Evolutionary conservation across 2,797 vertebrate genomes (phyloP).

Genomic region (Diceros bicornis): DNA sequence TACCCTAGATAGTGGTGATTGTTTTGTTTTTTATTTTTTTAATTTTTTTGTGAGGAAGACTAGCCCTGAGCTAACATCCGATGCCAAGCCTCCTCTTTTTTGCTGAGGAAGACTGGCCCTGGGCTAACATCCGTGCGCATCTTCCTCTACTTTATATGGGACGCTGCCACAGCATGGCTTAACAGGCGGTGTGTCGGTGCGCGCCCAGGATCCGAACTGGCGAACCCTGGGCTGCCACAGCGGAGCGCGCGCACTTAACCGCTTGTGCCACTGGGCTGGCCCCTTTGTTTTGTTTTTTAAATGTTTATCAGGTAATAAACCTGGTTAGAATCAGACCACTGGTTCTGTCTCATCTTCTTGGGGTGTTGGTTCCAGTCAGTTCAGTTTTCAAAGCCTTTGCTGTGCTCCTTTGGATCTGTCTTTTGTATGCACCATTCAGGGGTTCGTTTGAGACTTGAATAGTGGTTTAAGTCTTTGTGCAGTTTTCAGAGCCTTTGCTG

Average conservation of each 20-base stretch:
- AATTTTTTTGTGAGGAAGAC: background rate
- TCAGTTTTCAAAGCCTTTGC: background rate
- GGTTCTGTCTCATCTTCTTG: background rate
- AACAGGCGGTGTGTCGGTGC: too few species aligned
- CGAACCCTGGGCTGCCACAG: too few species aligned
- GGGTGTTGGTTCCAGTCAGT: background rate
- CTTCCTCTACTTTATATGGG: too few species aligned
- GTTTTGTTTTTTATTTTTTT: background rate
- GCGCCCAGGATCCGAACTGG: too few species aligned
- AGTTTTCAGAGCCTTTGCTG: background rate
- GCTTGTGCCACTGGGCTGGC: too few species aligned
- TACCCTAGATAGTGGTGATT: background rate
- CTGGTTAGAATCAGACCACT: background rate
- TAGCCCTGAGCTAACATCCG: too few species aligned
- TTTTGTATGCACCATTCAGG: background rate
- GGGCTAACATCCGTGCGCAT: too few species aligned
- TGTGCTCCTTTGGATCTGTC: background rate
- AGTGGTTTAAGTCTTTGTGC: background rate
- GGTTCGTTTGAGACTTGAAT: background rate
- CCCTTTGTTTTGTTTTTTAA: background rate
- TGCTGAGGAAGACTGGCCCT: too few species aligned
- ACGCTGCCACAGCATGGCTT: too few species aligned
- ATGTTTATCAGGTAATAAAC: background rate
- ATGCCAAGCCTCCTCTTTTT: too few species aligned
- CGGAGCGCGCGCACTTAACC: too few species aligned